phyloP scores from a whole-genome alignment of 2,113 vertebrate species.

The Lota lota region DNA sequence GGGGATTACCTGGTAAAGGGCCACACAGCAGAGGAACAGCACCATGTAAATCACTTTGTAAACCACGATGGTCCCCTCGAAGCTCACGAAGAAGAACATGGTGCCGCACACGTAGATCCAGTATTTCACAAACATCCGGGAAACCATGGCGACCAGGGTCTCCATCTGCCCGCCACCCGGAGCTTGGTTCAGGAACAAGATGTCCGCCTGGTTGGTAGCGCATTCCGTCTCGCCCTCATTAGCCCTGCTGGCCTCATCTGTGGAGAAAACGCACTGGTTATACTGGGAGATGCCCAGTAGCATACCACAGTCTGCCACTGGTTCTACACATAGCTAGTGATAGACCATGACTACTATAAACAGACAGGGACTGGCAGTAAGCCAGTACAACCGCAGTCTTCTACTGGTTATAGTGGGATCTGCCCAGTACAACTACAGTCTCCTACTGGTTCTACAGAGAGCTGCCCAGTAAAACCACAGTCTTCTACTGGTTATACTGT shows the following conservation, averaged over 20 bases:
- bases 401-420: too few species aligned
- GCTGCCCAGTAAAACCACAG: not conserved
- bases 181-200: slow-evolving; percentile 69
- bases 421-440: not conserved
- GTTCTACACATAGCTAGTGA: slow-evolving; percentile 2
- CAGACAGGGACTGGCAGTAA: too few species aligned
- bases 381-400: too few species aligned
- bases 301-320: not conserved
- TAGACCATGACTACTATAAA: too few species aligned
- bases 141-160: slow-evolving; percentile 84
- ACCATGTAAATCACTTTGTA: slow-evolving; percentile 99
- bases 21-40: slow-evolving; percentile 93
- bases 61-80: slow-evolving; percentile 92
- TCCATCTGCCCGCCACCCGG: slow-evolving; percentile 79
- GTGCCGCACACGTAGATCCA: slow-evolving; percentile 97
- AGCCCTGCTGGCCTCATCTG: slow-evolving; percentile 46
- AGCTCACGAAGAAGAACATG: slow-evolving; percentile 98
- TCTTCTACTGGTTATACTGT: not conserved
- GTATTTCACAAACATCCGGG: slow-evolving; percentile 93
- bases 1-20: slow-evolving; percentile 92
- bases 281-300: not conserved
- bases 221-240: slow-evolving; percentile 42
- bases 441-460: not conserved
- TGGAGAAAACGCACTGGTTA: not conserved
- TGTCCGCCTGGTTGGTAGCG: slow-evolving; percentile 51